Base-by-base conservation (phyloP, 2,797 vertebrate species). In the Acanthurus leucopareius region DNA sequence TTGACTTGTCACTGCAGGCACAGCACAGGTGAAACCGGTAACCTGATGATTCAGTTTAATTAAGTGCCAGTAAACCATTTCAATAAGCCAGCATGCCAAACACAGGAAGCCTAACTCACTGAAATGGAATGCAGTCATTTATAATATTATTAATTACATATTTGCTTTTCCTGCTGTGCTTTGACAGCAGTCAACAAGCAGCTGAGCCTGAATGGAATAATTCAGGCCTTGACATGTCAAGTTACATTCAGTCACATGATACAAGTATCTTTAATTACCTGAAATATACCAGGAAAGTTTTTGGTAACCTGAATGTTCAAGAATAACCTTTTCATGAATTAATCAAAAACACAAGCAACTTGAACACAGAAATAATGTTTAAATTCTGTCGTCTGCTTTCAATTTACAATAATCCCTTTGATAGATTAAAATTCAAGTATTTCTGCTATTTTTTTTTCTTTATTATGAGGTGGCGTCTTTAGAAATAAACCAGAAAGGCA, bases 401-500 rank as follows among this genome's bases (percentile, higher is more conserved):
- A 57, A 40, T 25, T 45, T 54, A 40, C 42, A 71, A 60, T 51
- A 53, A 60, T 11, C 19, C n/a, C 22, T 58, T 47, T 58, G 5
- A 13, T 73, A n/a, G 4, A 58, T 62, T 45, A 22, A 32, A 42
- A 49, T 66, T 4, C 32, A 10, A 53, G 19, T 22, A 53, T 54
- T 32, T 57, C 2, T 0, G 15, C 8, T 44, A 5, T 61, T 40
- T 47, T 49, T 49, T 72, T n/a, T 5, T 56, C 32, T 52, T 22
- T 51, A 35, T 57, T 32, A 45, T 63, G 42, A 71, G 13, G 17
- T 45, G 59, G 53, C n/a, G 28, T 40, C 49, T 45, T 57, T 44
- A 17, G n/a, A 56, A 47, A 20, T 2, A 48, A 67, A 85, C 53
- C 49, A 70, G 47, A 5, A 22, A 10, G 48, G 52, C 35, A 53